Evolutionary conservation across 2,888 invertebrate species (phyloP).

Genomic region (Cantharis nigra): DNA sequence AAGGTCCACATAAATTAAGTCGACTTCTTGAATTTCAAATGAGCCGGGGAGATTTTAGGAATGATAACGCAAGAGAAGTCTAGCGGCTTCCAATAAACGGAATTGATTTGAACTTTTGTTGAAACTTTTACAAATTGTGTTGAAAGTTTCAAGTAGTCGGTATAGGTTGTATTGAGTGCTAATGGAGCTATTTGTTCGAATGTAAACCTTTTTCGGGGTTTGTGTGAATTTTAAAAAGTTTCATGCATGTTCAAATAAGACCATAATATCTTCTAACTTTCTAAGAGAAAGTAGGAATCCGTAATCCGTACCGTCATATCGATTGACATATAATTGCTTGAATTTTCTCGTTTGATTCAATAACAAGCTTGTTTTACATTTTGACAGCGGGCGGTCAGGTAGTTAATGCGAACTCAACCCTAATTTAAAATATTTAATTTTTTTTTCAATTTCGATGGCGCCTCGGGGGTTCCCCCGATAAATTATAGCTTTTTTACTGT

Average conservation of each 20-base stretch:
- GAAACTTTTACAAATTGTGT: conserved; percentile 43
- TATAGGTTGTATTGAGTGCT: conserved; percentile 41
- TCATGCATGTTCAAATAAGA: background rate
- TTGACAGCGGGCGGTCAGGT: background rate
- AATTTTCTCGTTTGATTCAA: background rate
- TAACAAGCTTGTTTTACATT: background rate
- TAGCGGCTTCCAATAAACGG: conserved; percentile 42
- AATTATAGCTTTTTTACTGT: background rate
- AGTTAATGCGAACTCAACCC: background rate
- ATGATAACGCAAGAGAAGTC: conserved; percentile 37
- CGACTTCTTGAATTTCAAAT: conserved; percentile 44
- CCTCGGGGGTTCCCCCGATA: background rate
- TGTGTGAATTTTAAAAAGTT: conserved; percentile 19
- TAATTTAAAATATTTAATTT: background rate
- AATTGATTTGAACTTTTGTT: conserved; percentile 45
- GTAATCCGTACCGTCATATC: background rate
- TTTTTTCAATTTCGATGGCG: background rate
- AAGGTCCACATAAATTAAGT: conserved; percentile 41
- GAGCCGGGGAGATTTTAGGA: conserved; percentile 38
- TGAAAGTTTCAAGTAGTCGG: conserved; percentile 42
- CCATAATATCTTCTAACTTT: background rate
- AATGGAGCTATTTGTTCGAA: conserved; percentile 44
- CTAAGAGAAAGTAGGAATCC: background rate
- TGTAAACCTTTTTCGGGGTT: conserved; percentile 22
- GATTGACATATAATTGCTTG: background rate